phyloP scores from a whole-genome alignment of 1,140 invertebrate species.

The Polyergus mexicanus region DNA sequence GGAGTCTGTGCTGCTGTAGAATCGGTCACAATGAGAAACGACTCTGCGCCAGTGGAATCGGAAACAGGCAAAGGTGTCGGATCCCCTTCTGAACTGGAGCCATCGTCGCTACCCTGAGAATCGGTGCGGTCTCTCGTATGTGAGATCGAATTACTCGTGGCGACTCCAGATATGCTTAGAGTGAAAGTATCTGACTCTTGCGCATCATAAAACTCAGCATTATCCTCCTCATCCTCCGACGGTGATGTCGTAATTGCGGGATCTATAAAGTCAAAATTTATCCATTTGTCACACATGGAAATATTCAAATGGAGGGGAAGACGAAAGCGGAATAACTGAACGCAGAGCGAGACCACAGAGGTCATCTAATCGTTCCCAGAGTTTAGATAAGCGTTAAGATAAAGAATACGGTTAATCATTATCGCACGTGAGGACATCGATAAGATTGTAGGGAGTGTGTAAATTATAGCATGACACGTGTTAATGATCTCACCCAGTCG shows the following conservation, averaged over 20 bases:
- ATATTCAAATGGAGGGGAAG: too few relatives aligned
- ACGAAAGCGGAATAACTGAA: not conserved
- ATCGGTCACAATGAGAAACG: constrained; percentile 84
- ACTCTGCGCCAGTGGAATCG: constrained; percentile 79
- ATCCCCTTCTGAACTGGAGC: constrained; percentile 85
- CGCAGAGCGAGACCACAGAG: not conserved
- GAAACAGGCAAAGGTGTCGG: constrained; percentile 79
- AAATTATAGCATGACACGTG: not conserved
- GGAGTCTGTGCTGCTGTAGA: constrained; percentile 75
- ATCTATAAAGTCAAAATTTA: constrained; percentile 76
- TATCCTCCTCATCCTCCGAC: constrained; percentile 95
- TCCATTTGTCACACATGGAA: not conserved
- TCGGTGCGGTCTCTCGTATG: constrained; percentile 81
- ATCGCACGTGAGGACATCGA: not conserved
- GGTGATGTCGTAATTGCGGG: constrained; percentile 87
- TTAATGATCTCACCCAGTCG: not conserved
- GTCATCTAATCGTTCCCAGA: not conserved
- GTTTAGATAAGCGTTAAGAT: constrained; percentile 29
- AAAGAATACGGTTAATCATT: not conserved
- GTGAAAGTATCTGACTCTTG: constrained; percentile 92
- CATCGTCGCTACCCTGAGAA: constrained; percentile 86
- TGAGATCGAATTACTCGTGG: constrained; percentile 79
- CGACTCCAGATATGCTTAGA: constrained; percentile 88
- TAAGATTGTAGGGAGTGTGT: not conserved
- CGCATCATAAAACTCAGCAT: constrained; percentile 96